phyloP scores from a whole-genome alignment of 2,888 invertebrate species.

The Thumatha senex region DNA sequence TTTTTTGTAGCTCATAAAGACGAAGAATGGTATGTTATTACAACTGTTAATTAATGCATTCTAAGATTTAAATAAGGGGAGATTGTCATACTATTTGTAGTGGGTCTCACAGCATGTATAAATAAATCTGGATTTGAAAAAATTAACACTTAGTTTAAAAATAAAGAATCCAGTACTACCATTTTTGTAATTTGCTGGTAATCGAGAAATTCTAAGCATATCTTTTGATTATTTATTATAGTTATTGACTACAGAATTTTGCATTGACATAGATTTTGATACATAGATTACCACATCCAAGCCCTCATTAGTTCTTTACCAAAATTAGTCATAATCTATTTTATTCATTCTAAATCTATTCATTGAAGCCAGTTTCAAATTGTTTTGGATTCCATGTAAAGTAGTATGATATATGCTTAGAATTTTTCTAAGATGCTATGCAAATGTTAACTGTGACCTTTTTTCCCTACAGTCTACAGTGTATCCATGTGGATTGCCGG shows the following conservation, averaged over 20 bases:
- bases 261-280: too few relatives aligned
- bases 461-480: conserved; percentile 84
- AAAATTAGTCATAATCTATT: too few relatives aligned
- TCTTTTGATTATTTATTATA: neutral
- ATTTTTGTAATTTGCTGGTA: conserved; percentile 64
- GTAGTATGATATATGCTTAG: conserved; percentile 57
- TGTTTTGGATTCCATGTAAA: conserved; percentile 6
- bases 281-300: too few relatives aligned
- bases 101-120: conserved; percentile 21
- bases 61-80: conserved; percentile 18
- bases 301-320: too few relatives aligned
- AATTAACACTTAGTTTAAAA: conserved; percentile 1
- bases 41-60: conserved; percentile 8
- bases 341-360: too few relatives aligned
- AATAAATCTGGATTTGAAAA: conserved; percentile 12
- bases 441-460: conserved; percentile 79
- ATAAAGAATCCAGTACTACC: conserved; percentile 26
- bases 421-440: conserved; percentile 69
- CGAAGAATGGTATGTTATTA: conserved; percentile 96
- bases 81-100: neutral
- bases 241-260: too few relatives aligned
- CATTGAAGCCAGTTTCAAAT: too few relatives aligned
- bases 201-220: conserved; percentile 75
- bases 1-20: conserved; percentile 99
- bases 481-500: conserved; percentile 77